These are phyloP conservation scores for Zapus hudsonius DNA, from an alignment of 2,113 vertebrate genomes.

Conservation along the genomic window DNA sequence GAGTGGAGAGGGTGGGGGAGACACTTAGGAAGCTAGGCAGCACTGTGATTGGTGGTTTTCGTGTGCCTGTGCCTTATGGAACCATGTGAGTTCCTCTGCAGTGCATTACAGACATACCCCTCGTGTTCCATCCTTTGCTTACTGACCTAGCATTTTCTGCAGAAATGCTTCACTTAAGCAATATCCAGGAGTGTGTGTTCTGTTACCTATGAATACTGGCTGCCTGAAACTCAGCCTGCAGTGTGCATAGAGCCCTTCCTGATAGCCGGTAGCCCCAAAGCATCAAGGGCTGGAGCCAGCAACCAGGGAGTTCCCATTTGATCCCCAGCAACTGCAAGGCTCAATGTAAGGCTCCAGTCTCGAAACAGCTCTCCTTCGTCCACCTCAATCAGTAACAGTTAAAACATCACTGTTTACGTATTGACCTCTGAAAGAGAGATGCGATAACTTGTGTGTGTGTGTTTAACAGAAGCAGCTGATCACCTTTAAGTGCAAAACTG, in stretches of 20 bases:
- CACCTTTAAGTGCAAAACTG: neutral
- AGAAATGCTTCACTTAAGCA: neutral
- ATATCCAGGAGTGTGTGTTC: neutral
- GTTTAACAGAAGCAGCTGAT: neutral
- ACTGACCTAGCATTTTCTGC: neutral
- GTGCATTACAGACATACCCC: neutral
- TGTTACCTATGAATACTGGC: neutral
- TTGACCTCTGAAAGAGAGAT: neutral
- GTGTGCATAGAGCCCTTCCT: neutral
- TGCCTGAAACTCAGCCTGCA: neutral
- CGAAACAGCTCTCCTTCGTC: neutral
- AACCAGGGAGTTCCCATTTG: neutral
- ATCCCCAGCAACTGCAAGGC: neutral
- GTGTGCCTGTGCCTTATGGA: neutral
- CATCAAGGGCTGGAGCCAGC: neutral
- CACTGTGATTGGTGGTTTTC: neutral
- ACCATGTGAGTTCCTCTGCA: neutral
- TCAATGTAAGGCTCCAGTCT: neutral
- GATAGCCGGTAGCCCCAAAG: neutral
- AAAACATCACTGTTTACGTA: constrained; percentile 9
- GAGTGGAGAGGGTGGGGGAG: neutral
- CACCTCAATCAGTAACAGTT: constrained; percentile 24
- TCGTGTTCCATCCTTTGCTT: neutral
- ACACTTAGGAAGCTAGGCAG: neutral
- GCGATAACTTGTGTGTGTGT: constrained; percentile 3